These are phyloP conservation scores for Sylvilagus bachmani DNA, from an alignment of 2,113 vertebrate species.

Conservation along the genomic window DNA sequence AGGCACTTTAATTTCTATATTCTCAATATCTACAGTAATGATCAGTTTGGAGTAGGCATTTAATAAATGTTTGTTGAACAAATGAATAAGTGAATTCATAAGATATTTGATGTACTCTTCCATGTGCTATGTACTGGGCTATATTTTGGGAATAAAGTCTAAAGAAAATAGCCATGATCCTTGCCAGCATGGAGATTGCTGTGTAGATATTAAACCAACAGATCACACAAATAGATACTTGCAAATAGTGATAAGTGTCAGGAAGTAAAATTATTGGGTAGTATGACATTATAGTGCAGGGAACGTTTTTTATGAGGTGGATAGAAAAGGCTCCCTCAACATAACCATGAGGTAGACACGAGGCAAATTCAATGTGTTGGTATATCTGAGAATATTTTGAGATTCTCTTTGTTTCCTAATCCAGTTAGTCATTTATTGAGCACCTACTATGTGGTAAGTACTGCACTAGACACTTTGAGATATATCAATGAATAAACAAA, in stretches of 20 bases:
- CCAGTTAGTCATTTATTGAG: not conserved
- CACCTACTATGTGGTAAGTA: not conserved
- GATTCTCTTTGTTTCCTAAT: not conserved
- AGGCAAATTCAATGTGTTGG: not conserved
- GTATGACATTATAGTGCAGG: not conserved
- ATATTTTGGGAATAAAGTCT: not conserved
- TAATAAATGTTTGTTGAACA: not conserved
- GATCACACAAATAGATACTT: constrained; percentile 24
- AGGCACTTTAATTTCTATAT: not conserved
- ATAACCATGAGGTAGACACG: not conserved
- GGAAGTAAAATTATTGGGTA: not conserved
- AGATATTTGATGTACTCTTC: not conserved
- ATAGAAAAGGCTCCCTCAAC: not conserved
- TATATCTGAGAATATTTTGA: constrained; percentile 12
- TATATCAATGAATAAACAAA: not conserved
- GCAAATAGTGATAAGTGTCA: not conserved
- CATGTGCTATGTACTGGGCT: not conserved
- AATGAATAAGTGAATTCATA: not conserved
- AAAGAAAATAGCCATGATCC: not conserved
- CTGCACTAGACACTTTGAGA: not conserved
- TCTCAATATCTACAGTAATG: not conserved
- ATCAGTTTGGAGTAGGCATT: not conserved
- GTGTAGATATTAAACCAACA: not conserved
- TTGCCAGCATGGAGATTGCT: not conserved
- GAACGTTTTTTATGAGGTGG: not conserved